A percentile compares a stretch with the other conserved stretches of the same genome.
These are phyloP conservation scores for Aphrocallistes beatrix DNA, from an alignment of 37 sponge, comb jelly and placozoan species.

Conservation along the genomic window DNA sequence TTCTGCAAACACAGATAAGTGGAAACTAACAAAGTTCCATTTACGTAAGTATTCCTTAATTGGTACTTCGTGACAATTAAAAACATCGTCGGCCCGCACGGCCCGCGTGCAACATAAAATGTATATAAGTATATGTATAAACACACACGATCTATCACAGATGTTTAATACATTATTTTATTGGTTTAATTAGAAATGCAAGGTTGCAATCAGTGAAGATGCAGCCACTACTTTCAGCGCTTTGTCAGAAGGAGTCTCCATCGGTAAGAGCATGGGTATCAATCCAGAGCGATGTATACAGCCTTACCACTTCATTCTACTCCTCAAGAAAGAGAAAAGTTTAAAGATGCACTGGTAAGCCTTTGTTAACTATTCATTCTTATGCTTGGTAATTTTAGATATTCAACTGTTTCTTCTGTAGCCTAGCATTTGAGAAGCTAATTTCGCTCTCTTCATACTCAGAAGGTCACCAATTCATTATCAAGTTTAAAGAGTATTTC, in stretches of 20 bases:
- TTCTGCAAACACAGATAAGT: too few species aligned
- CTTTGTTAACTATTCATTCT: not conserved
- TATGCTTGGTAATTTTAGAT: not conserved
- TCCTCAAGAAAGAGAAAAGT: not conserved
- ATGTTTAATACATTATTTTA: not conserved
- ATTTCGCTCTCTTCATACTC: not conserved
- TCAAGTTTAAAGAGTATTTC: conserved; percentile 4
- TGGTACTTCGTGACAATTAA: too few species aligned
- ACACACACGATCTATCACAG: too few species aligned
- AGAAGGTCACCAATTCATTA: not conserved
- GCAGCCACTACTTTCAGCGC: not conserved
- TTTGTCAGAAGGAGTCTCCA: not conserved
- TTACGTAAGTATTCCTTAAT: too few species aligned
- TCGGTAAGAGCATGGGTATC: not conserved
- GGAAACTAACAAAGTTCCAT: too few species aligned
- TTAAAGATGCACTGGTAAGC: not conserved
- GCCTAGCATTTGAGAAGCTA: not conserved
- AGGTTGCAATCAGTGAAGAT: conserved; percentile 3
- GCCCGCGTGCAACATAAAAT: too few species aligned
- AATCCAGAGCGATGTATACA: not conserved
- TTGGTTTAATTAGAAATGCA: not conserved
- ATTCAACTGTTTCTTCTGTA: not conserved
- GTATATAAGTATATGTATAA: too few species aligned
- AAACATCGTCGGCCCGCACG: too few species aligned
- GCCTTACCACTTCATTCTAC: not conserved